phyloP scores from a whole-genome alignment of 1,140 invertebrate species.

The Drosophila eugracilis region DNA sequence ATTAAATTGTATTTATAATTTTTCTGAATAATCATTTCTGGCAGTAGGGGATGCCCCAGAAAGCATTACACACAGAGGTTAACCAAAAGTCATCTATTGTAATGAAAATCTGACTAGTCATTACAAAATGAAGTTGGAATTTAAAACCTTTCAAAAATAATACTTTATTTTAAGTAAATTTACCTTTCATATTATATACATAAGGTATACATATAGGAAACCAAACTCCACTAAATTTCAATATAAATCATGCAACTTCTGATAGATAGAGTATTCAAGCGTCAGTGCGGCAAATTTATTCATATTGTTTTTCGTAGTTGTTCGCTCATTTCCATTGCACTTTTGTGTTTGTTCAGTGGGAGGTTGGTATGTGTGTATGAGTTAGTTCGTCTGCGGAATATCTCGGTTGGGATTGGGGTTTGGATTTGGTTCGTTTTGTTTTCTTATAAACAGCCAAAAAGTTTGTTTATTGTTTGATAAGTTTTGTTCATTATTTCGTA shows the following conservation, averaged over 20 bases:
- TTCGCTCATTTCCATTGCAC: conserved; percentile 56
- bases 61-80: too few relatives aligned
- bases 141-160: too few relatives aligned
- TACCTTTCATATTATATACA: too few relatives aligned
- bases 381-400: conserved; percentile 18
- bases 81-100: too few relatives aligned
- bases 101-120: too few relatives aligned
- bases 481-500: conserved; percentile 42
- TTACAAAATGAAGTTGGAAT: too few relatives aligned
- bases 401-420: conserved; percentile 20
- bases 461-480: neutral
- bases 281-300: neutral
- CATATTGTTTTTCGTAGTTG: conserved; percentile 36
- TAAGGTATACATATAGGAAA: too few relatives aligned
- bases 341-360: conserved; percentile 52
- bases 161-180: too few relatives aligned
- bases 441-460: conserved; percentile 12
- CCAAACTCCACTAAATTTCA: too few relatives aligned
- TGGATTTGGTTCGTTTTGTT: conserved; percentile 14
- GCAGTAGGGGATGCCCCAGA: too few relatives aligned
- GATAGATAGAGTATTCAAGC: conserved; percentile 8
- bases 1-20: too few relatives aligned
- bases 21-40: too few relatives aligned
- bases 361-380: conserved; percentile 28
- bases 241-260: conserved; percentile 14